Evolutionary conservation across 2,797 vertebrate species (phyloP).

Genomic region (Microhierax caerulescens): DNA sequence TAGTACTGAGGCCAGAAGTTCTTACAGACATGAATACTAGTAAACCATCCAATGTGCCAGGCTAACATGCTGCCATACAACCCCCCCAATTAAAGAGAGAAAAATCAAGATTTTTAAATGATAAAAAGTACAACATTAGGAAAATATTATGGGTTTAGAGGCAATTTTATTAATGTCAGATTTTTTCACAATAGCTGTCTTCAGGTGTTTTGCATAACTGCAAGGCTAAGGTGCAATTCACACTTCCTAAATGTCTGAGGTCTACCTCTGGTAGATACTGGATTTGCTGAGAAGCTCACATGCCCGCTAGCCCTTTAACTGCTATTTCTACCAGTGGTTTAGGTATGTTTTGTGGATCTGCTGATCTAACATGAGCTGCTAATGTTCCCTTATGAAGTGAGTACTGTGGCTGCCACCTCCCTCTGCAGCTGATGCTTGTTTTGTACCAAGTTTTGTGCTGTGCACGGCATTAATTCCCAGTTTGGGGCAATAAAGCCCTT

Average conservation of each 20-base stretch:
- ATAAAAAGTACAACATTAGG: not conserved
- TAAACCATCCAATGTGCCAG: not conserved
- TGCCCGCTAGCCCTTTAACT: not conserved
- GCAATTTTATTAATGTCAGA: not conserved
- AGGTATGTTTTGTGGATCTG: not conserved
- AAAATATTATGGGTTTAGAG: not conserved
- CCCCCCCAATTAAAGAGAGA: not conserved
- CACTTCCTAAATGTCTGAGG: not conserved
- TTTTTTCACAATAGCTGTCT: not conserved
- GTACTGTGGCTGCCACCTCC: not conserved
- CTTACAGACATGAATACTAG: not conserved
- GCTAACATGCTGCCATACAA: accelerated
- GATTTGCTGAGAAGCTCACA: not conserved
- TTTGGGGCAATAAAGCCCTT: not conserved
- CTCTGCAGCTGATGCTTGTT: not conserved
- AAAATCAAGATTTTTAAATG: not conserved
- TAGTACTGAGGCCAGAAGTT: not conserved
- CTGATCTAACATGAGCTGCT: not conserved
- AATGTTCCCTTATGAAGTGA: not conserved
- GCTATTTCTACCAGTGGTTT: too few species aligned
- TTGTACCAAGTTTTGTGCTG: not conserved
- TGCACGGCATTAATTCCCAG: not conserved
- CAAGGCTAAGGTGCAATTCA: not conserved
- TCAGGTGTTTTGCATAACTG: not conserved
- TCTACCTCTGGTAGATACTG: not conserved